Percentiles rank a stretch among this genome's conserved stretches.
phyloP scores from a whole-genome alignment of 2,797 vertebrate species.

The Geotrypetes seraphini region DNA sequence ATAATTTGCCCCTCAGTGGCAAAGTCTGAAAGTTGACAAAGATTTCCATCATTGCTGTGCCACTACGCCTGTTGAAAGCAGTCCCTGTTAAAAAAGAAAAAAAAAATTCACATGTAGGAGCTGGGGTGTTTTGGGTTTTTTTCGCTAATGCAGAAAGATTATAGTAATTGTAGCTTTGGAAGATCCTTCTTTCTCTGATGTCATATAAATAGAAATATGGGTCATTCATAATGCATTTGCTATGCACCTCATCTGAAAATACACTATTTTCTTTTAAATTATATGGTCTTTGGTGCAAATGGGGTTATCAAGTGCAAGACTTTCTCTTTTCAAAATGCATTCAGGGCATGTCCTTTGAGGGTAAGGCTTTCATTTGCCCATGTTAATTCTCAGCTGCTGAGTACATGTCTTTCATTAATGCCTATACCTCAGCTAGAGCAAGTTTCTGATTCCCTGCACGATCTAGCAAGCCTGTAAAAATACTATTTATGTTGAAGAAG shows the following conservation, averaged over 20 bases:
- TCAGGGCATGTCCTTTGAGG: constrained; percentile 51
- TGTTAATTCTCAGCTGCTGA: constrained; percentile 53
- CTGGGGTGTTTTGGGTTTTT: too few relatives aligned
- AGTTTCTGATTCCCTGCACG: constrained; percentile 41
- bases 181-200: constrained; percentile 14
- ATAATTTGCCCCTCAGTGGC: too few relatives aligned
- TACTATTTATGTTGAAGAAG: constrained; percentile 80
- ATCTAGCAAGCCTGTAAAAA: constrained; percentile 57
- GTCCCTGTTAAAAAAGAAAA: too few relatives aligned
- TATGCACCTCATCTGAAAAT: constrained; percentile 50
- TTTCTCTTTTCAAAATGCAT: constrained; percentile 37
- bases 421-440: constrained; percentile 44
- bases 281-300: constrained; percentile 32
- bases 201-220: constrained; percentile 32
- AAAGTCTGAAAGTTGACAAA: too few relatives aligned
- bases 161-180: constrained; percentile 24
- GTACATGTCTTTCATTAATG: constrained; percentile 43
- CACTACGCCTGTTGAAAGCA: background rate
- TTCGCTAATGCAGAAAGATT: constrained; percentile 23
- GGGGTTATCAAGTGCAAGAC: constrained; percentile 41
- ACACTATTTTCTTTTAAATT: constrained; percentile 50
- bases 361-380: constrained; percentile 54
- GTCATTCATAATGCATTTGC: constrained; percentile 40
- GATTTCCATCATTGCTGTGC: too few relatives aligned
- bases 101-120: too few relatives aligned